phyloP scores from a whole-genome alignment of 2,113 vertebrate species.

The Chloroceryle aenea region DNA sequence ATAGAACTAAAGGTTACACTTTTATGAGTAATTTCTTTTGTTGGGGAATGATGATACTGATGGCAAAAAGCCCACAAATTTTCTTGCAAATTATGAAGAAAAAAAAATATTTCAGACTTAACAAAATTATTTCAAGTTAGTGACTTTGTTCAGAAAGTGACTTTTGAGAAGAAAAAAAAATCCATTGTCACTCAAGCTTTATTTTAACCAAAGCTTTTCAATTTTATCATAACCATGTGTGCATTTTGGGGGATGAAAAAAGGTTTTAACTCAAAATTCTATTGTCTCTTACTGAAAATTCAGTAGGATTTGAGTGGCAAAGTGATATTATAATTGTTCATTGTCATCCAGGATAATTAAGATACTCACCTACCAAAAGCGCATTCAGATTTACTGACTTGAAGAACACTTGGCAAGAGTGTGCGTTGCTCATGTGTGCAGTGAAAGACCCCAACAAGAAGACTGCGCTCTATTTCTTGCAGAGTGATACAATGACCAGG shows the following conservation, averaged over 20 bases:
- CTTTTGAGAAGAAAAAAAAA: neutral
- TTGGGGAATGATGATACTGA: neutral
- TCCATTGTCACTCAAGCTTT: neutral
- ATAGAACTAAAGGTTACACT: neutral
- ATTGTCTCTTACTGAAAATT: neutral
- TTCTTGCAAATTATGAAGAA: neutral
- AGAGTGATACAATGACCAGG: neutral
- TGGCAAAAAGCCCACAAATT: fast-evolving
- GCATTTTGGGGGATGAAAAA: neutral
- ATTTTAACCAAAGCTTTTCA: neutral
- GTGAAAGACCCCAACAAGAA: neutral
- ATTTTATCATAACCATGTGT: neutral
- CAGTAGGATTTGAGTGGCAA: neutral
- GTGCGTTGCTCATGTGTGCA: neutral
- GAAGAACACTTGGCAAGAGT: neutral
- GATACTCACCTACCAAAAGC: neutral
- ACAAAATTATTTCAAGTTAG: neutral
- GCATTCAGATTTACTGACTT: neutral
- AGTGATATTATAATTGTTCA: neutral
- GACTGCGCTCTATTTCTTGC: neutral
- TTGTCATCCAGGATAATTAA: neutral
- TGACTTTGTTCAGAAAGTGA: neutral
- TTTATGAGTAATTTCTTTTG: neutral
- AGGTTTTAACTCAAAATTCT: neutral
- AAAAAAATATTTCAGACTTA: neutral